Evolutionary conservation across 2,888 invertebrate species (phyloP).

Genomic region (Andricus curvator): DNA sequence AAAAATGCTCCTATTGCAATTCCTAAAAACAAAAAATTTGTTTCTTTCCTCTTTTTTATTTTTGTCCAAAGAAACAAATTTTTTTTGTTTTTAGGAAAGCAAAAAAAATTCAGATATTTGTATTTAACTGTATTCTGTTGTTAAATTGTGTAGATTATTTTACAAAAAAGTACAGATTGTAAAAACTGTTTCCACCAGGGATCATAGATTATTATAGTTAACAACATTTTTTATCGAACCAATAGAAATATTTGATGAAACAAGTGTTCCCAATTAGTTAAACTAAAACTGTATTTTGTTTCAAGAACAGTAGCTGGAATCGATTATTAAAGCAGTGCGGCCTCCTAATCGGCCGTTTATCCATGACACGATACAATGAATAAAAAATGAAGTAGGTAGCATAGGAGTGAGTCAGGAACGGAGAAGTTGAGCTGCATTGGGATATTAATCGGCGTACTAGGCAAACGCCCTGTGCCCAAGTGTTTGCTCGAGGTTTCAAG

Average conservation of each 20-base stretch:
- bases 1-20: too few relatives aligned
- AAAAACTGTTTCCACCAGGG: too few relatives aligned
- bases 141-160: too few relatives aligned
- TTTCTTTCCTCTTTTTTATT: too few relatives aligned
- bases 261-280: not conserved
- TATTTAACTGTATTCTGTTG: too few relatives aligned
- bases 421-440: constrained; percentile 57
- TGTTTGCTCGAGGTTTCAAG: constrained; percentile 59
- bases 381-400: constrained; percentile 59
- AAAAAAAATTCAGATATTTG: too few relatives aligned
- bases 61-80: too few relatives aligned
- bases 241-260: not conserved
- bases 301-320: not conserved
- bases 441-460: constrained; percentile 58
- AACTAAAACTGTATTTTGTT: constrained; percentile 20
- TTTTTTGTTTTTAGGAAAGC: too few relatives aligned
- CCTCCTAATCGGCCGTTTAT: constrained; percentile 57
- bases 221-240: too few relatives aligned
- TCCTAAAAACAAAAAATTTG: too few relatives aligned
- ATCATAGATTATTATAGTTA: too few relatives aligned
- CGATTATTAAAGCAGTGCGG: constrained; percentile 41
- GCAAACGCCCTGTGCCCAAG: constrained; percentile 51
- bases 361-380: constrained; percentile 57
- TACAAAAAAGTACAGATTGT: too few relatives aligned
- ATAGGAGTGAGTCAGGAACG: constrained; percentile 46